Evolutionary conservation across 2,113 vertebrate genomes (phyloP).

Genomic region (Grammomys dolichurus): DNA sequence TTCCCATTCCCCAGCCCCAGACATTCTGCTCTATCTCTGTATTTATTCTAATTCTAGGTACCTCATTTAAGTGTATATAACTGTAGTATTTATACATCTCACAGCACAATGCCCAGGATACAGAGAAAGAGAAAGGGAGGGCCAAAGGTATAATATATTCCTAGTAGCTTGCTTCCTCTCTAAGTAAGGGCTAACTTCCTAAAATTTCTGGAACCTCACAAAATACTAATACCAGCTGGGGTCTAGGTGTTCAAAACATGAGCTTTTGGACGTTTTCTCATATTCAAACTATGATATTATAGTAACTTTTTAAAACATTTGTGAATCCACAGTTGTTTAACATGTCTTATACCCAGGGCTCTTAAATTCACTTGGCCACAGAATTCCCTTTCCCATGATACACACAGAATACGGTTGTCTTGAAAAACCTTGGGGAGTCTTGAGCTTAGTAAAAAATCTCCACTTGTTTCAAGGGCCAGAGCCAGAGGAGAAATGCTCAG

Average conservation of each 20-base stretch:
- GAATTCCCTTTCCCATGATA: not conserved
- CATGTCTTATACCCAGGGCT: not conserved
- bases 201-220: not conserved
- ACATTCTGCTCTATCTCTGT: not conserved
- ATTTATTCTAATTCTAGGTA: not conserved
- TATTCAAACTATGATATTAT: not conserved
- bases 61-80: not conserved
- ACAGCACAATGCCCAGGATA: not conserved
- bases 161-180: not conserved
- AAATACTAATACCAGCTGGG: not conserved
- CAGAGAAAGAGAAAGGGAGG: not conserved
- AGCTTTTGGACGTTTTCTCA: not conserved
- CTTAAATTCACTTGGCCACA: not conserved
- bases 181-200: not conserved
- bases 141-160: too few species aligned
- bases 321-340: too few species aligned
- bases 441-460: not conserved
- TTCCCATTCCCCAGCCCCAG: not conserved
- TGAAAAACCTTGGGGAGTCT: not conserved
- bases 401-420: not conserved
- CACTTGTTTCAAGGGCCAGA: not conserved
- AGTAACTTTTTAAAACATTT: not conserved
- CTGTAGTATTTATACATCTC: not conserved
- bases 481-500: not conserved
- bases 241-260: not conserved